Base-by-base conservation (phyloP, 2,888 invertebrate genomes). In the Synanthedon formicaeformis region DNA sequence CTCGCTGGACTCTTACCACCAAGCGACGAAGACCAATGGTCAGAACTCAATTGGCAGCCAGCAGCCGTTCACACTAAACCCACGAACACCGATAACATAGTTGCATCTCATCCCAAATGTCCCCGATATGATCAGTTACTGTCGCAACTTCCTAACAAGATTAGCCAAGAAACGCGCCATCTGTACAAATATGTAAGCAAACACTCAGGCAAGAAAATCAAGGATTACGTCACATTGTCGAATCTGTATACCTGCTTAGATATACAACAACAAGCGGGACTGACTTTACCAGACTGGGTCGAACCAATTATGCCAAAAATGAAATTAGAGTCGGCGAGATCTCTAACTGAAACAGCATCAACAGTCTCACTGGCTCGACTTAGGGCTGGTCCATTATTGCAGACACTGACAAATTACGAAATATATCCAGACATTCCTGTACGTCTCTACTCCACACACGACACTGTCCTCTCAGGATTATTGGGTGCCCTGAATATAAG, bases 1-100 rank as follows among this genome's bases (percentile, higher is more conserved):
- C 50, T 58, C n/a, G 58, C 57, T 11, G 58, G 58, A 2, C 50
- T 60, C 5, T 11, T 58, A n/a, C 56, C 57, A 8, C 56, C 58
- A n/a, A 16, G 48, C 14, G 18, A 14, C 8, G 50, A 53, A 8
- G 55, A 56, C 27, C 13, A 48, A 16, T 57, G 56, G 57, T 54
- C 53, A 8, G 51, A 53, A 16, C 18, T 60, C 12, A 40, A 54
- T 3, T 58, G 58, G 59, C 58, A 57, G 48, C 58, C 58, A 13
- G 53, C 51, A 3, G 40, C 56, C 2, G 48, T 55, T 50, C 54
- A 57, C 34, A 50, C 52, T 2, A 49, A 11, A 16, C 23, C 23
- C 11, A 49, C 16, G 12, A 10, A 49, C 11, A 49, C 11, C 1
- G 57, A 58, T 50, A 54, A 53, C 11, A 23, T 52, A 6, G 41